These are phyloP conservation scores for Crocallis elinguaria DNA, from an alignment of 2,888 invertebrate genomes.

Conservation along the genomic window DNA sequence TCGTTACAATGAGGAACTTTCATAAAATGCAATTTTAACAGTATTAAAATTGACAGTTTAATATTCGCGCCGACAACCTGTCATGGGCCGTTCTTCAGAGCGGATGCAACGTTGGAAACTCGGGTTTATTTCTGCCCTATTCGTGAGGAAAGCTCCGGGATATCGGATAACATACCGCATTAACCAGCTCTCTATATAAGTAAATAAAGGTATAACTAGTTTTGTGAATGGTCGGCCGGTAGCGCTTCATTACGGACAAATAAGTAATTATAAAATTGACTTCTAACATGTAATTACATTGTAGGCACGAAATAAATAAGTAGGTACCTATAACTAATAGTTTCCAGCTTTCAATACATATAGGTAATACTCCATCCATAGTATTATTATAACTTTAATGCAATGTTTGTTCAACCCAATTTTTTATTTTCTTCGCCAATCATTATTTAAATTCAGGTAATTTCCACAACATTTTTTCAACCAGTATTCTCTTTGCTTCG, in stretches of 20 bases:
- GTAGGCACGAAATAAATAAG: too few species aligned
- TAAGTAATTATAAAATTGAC: too few species aligned
- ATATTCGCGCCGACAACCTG: constrained; percentile 16
- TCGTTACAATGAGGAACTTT: neutral
- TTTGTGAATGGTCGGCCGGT: too few species aligned
- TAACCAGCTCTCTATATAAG: constrained; percentile 1
- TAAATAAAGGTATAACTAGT: too few species aligned
- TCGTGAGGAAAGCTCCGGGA: constrained; percentile 21
- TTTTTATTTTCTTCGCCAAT: neutral
- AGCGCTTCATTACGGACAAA: too few species aligned
- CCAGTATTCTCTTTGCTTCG: constrained; percentile 16
- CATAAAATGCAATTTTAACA: neutral
- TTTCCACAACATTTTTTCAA: constrained; percentile 8
- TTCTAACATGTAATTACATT: too few species aligned
- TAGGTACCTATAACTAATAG: too few species aligned
- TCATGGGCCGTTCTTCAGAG: constrained; percentile 5
- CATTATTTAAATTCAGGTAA: neutral
- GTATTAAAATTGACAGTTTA: constrained; percentile 15
- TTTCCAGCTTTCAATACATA: too few species aligned
- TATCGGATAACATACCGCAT: constrained; percentile 13
- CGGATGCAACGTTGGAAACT: constrained; percentile 5
- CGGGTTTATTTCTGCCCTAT: constrained; percentile 21
- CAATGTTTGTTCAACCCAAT: neutral
- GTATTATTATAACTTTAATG: too few species aligned
- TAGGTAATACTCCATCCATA: too few species aligned